Conservation (phyloP, 2,113 vertebrate genomes). For the Psilopogon haemacephalus region DNA sequence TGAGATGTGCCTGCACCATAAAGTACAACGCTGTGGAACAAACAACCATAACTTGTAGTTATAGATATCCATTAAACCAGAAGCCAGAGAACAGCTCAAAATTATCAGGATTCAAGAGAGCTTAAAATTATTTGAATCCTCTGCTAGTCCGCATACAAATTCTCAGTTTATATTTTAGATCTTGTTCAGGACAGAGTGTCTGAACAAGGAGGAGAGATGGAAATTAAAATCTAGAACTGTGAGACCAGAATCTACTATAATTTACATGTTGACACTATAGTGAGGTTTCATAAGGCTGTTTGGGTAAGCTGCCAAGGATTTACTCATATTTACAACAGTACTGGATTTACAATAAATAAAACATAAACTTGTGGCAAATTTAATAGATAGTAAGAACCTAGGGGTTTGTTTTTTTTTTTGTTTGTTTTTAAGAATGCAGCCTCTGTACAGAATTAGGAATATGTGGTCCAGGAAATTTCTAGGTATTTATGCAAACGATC, state of each 20-base stretch:
- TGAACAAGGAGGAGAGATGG: neutral
- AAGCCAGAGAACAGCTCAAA: neutral
- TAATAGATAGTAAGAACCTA: neutral
- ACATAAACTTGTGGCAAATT: neutral
- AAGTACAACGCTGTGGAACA: neutral
- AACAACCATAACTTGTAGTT: neutral
- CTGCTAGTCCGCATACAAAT: neutral
- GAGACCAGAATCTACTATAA: neutral
- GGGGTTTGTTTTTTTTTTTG: neutral
- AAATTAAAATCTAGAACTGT: neutral
- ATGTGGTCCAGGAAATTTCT: neutral
- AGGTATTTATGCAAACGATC: neutral
- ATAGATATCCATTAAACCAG: neutral
- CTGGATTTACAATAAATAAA: neutral
- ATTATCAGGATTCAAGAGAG: neutral
- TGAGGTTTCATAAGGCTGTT: fast-evolving
- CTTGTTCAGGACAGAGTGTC: neutral
- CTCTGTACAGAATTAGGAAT: neutral
- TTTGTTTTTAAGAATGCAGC: neutral
- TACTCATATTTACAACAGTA: neutral
- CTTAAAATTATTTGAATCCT: neutral
- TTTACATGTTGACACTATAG: neutral
- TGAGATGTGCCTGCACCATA: neutral
- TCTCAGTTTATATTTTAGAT: neutral
- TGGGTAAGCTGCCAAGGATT: neutral